Evolutionary conservation across 2,113 vertebrate genomes (phyloP).

Genomic region (Tragelaphus strepsiceros): DNA sequence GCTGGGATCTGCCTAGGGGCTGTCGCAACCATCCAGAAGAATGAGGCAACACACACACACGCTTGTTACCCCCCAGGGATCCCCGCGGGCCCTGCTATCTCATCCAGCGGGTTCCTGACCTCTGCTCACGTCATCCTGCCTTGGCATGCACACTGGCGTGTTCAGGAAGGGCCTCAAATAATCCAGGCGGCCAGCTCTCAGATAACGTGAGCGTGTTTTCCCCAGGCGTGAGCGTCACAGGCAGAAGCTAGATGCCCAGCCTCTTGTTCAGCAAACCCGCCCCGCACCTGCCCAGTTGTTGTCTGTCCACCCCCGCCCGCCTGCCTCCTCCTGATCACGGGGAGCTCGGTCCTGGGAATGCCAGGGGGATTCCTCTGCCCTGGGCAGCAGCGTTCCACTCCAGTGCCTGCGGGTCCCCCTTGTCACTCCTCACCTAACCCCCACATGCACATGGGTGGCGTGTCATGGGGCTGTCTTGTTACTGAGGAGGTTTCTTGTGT

Average conservation of each 20-base stretch:
- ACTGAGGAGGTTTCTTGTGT: neutral
- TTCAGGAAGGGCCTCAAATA: neutral
- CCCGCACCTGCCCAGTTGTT: accelerated
- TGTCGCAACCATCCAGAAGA: accelerated
- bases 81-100: accelerated
- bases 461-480: accelerated
- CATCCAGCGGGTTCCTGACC: neutral
- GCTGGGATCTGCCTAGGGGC: accelerated
- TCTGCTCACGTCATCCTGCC: accelerated
- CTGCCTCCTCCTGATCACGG: accelerated
- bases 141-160: accelerated
- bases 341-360: accelerated
- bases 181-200: accelerated
- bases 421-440: accelerated
- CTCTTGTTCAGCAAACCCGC: no score
- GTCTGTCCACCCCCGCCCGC: accelerated
- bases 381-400: accelerated
- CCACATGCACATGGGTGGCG: accelerated
- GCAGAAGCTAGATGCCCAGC: accelerated
- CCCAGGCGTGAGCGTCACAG: accelerated
- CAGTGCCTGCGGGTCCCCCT: accelerated
- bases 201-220: accelerated
- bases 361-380: no score
- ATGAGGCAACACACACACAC: accelerated
- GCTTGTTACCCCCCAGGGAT: accelerated